Percentiles rank a stretch among this genome's conserved stretches.
phyloP scores from a whole-genome alignment of 2,797 vertebrate species.

The Chrosomus eos region DNA sequence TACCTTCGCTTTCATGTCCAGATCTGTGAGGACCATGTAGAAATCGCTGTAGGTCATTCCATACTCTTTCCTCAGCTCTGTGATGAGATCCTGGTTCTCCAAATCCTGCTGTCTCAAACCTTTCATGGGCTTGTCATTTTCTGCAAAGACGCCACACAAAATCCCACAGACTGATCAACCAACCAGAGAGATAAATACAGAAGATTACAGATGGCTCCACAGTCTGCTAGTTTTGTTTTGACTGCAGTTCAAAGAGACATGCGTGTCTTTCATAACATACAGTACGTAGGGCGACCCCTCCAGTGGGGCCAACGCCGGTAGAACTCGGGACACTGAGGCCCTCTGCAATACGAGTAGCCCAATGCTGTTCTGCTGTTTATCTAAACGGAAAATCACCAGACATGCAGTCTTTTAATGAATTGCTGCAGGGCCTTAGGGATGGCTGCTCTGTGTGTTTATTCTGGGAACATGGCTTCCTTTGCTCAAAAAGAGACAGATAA shows the following conservation, averaged over 20 bases:
- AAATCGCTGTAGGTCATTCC: constrained; percentile 95
- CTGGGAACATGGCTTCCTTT: constrained; percentile 45
- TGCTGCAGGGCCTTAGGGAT: constrained; percentile 3
- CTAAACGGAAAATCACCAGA: constrained; percentile 43
- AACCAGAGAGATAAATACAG: constrained; percentile 18
- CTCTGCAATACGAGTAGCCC: background rate
- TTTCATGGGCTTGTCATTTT: constrained; percentile 95
- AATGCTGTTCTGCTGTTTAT: constrained; percentile 31
- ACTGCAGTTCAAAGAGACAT: constrained; percentile 40
- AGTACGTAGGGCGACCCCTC: background rate
- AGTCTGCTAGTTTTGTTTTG: constrained; percentile 32
- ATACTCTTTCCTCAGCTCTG: constrained; percentile 91
- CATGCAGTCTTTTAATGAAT: constrained; percentile 35
- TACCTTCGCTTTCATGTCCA: constrained; percentile 95
- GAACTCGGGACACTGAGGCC: constrained; percentile 6
- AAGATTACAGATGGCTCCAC: constrained; percentile 26
- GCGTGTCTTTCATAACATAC: constrained; percentile 31
- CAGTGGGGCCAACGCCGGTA: background rate
- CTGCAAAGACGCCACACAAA: constrained; percentile 71
- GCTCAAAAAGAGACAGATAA: constrained; percentile 39
- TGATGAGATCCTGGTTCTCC: constrained; percentile 92
- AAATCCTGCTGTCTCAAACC: constrained; percentile 92
- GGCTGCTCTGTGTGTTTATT: constrained; percentile 38
- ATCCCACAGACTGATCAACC: constrained; percentile 13
- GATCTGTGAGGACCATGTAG: constrained; percentile 95